Evolutionary conservation across 1,140 invertebrate genomes (phyloP), one percentile per base, ranked within the genome.

Genomic region (Nilaparvata lugens): DNA sequence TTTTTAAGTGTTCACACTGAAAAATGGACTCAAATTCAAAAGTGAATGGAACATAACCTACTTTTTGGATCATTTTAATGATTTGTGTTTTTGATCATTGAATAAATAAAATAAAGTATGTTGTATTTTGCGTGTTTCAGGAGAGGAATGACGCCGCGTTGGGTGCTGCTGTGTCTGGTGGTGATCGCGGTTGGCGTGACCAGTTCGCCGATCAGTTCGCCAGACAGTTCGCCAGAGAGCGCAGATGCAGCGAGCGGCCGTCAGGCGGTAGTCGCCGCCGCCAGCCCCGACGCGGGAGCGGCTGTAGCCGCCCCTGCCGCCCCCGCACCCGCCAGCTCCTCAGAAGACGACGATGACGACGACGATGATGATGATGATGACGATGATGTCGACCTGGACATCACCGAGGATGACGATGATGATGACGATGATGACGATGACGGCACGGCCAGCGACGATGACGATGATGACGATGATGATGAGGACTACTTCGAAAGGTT

Each of bases 401-500:
- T 73, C 25, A 76, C 75, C 35, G 76, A 76, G 14, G 76, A 77
- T 21, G 77, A 76, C 9, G 79, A 79, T 52, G 80, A 81, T 18
- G 77, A 78, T n/a, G 72, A 65, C 23, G 64, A 64, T n/a, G 65
- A 65, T 31, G 67, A 62, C 9, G 64, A 57, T 25, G 48, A 53
- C 11, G 61, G 24, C 31, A 55, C 51, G 21, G 56, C 58, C 40
- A 58, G 66, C 66, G 74, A 75, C 3, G 79, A 83, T 25, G 83
- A 82, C 28, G 82, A 81, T 23, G 86, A 87, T 65, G 87, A 88
- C 59, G 86, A 88, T 56, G 86, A 88, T 21, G 87, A 86, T 61
- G 85, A 84, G 57, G 86, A 90, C 69, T 88, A 88, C 64, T 75
- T 90, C 65, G 87, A 87, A 66, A 79, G 86, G 66, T 83, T 90